A percentile compares a stretch with the other conserved stretches of the same genome.
Conservation (phyloP, 2,888 invertebrate species). For the Argyra leucocephala region DNA sequence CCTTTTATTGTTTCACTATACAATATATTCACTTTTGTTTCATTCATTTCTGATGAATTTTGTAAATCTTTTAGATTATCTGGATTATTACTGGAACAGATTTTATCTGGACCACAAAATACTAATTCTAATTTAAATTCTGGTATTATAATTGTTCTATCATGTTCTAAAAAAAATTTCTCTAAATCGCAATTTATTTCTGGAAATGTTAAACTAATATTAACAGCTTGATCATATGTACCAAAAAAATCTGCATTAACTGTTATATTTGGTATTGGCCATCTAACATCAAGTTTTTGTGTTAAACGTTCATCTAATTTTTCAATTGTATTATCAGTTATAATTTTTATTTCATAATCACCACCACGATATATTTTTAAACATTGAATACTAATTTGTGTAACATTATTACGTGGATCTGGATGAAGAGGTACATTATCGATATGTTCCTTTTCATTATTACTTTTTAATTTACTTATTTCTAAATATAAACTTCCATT, state of each 20-base stretch:
- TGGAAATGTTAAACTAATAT: slow-evolving; percentile 65
- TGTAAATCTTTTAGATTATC: slow-evolving; percentile 23
- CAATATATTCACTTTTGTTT: slow-evolving; percentile 52
- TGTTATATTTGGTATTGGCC: slow-evolving; percentile 65
- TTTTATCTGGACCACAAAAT: slow-evolving; percentile 67
- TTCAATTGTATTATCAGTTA: slow-evolving; percentile 23
- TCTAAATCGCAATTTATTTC: slow-evolving; percentile 53
- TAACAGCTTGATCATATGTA: slow-evolving; percentile 66
- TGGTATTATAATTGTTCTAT: slow-evolving; percentile 45
- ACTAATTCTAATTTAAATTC: slow-evolving; percentile 71
- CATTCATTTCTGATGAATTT: slow-evolving; percentile 44
- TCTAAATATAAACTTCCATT: slow-evolving; percentile 38
- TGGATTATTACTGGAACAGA: slow-evolving; percentile 51
- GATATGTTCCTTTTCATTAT: slow-evolving; percentile 25
- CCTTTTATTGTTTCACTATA: slow-evolving; percentile 70
- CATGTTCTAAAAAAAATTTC: slow-evolving; percentile 28
- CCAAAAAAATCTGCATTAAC: slow-evolving; percentile 66
- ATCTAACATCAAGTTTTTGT: slow-evolving; percentile 63
- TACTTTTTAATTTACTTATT: slow-evolving; percentile 42
- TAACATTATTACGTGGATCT: slow-evolving; percentile 32
- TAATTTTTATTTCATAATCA: slow-evolving; percentile 47
- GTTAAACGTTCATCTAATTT: slow-evolving; percentile 35
- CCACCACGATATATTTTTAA: slow-evolving; percentile 67
- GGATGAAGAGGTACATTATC: slow-evolving; percentile 26
- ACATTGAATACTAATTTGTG: slow-evolving; percentile 54